Percentiles rank a stretch among this genome's conserved stretches.
Evolutionary conservation across 2,888 invertebrate genomes (phyloP).

Genomic region (Strigamia maritima): DNA sequence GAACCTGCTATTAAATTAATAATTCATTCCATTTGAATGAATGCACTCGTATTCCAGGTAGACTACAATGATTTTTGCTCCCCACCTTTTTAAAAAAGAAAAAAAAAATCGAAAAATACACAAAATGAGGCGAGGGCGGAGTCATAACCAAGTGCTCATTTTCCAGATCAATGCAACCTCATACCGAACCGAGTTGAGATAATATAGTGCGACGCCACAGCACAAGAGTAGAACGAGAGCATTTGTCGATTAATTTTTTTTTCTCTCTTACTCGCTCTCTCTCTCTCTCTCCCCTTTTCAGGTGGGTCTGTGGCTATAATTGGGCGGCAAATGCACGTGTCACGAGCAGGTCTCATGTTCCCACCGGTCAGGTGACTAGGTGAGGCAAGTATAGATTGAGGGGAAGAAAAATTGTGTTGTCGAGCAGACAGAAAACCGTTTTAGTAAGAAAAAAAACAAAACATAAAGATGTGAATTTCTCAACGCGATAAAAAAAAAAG

Average conservation of each 20-base stretch:
- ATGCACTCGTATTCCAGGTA: constrained; percentile 13
- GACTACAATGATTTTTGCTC: background rate
- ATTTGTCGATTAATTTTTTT: constrained; percentile 32
- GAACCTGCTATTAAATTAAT: constrained; percentile 34
- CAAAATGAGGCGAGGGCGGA: background rate
- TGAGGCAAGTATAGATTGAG: constrained; percentile 32
- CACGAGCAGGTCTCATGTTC: constrained; percentile 34
- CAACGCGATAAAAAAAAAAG: too few relatives aligned
- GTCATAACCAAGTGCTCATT: constrained; percentile 31
- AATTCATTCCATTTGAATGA: constrained; percentile 27
- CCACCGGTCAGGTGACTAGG: constrained; percentile 30
- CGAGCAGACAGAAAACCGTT: constrained; percentile 15
- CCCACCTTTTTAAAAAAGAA: background rate
- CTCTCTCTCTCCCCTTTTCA: background rate
- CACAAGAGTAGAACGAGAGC: constrained; percentile 32
- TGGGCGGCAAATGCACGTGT: constrained; percentile 32
- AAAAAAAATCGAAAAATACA: background rate
- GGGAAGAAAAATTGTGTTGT: constrained; percentile 22
- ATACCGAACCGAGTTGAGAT: constrained; percentile 18
- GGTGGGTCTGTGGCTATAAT: constrained; percentile 24
- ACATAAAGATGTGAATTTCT: background rate
- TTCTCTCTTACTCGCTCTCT: too few relatives aligned
- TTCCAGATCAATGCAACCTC: constrained; percentile 25
- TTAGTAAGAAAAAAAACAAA: background rate
- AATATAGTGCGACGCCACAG: constrained; percentile 21